Percentiles rank a stretch among this genome's conserved stretches.
phyloP scores from a whole-genome alignment of 2,888 invertebrate species.

The Heliconius ethilla region DNA sequence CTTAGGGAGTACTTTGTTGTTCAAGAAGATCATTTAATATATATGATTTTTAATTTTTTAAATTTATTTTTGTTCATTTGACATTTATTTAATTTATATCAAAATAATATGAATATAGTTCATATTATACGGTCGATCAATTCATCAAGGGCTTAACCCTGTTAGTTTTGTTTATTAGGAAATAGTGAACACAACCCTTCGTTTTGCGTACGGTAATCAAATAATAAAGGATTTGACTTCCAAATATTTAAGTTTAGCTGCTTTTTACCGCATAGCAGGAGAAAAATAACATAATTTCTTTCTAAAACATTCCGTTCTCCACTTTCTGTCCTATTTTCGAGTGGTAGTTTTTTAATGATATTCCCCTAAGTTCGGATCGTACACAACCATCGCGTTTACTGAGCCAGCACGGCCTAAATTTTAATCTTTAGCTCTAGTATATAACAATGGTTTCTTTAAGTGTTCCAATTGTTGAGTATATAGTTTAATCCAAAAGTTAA shows the following conservation, averaged over 20 bases:
- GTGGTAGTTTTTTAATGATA: too few relatives aligned
- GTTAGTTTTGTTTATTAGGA: slow-evolving; percentile 70
- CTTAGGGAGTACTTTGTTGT: slow-evolving; percentile 56
- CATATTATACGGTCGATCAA: slow-evolving; percentile 43
- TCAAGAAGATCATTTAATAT: slow-evolving; percentile 38
- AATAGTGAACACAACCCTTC: slow-evolving; percentile 76
- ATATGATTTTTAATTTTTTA: neutral
- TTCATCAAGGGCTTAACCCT: slow-evolving; percentile 58
- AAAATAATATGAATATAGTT: slow-evolving; percentile 37
- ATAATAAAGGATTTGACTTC: slow-evolving; percentile 49
- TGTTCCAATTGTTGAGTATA: slow-evolving; percentile 4
- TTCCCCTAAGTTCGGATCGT: too few relatives aligned
- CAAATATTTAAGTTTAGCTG: slow-evolving; percentile 4
- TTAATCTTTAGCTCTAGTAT: neutral
- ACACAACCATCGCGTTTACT: too few relatives aligned
- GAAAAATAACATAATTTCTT: neutral
- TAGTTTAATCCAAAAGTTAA: slow-evolving; percentile 18
- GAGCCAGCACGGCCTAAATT: too few relatives aligned
- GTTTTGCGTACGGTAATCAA: slow-evolving; percentile 58
- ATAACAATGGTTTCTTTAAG: neutral
- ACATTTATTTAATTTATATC: neutral
- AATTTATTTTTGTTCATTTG: too few relatives aligned
- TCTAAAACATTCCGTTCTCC: neutral
- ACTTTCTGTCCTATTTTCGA: too few relatives aligned
- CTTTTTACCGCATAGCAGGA: too few relatives aligned